phyloP scores from a whole-genome alignment of 2,888 invertebrate species.

The Leuctra nigra region DNA sequence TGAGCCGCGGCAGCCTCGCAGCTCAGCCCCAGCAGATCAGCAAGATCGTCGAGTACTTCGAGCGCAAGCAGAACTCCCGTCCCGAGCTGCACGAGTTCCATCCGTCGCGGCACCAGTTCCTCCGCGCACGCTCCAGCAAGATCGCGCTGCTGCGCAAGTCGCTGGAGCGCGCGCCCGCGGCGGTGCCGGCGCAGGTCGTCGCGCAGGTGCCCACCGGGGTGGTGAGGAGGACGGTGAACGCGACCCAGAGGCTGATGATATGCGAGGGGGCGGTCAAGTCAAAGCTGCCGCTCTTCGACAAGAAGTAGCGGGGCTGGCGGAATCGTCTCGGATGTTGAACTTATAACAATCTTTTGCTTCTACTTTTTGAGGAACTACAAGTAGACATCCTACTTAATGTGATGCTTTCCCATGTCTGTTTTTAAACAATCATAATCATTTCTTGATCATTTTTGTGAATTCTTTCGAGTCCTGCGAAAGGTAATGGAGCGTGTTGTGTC shows the following conservation, averaged over 20 bases:
- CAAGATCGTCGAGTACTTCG: slow-evolving; percentile 83
- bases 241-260: slow-evolving; percentile 61
- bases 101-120: slow-evolving; percentile 27
- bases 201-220: neutral
- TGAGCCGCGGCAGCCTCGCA: slow-evolving; percentile 40
- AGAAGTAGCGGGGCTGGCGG: too few species aligned
- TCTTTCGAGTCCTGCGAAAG: too few species aligned
- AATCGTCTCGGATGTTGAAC: too few species aligned
- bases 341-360: too few species aligned
- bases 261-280: slow-evolving; percentile 84
- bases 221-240: slow-evolving; percentile 30
- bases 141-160: slow-evolving; percentile 28
- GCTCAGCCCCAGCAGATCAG: slow-evolving; percentile 62
- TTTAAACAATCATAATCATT: too few species aligned
- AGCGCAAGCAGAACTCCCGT: slow-evolving; percentile 50
- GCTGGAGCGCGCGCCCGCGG: neutral
- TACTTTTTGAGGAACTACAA: too few species aligned
- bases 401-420: too few species aligned
- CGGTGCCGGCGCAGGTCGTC: neutral
- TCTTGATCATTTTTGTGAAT: too few species aligned
- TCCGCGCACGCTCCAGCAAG: slow-evolving; percentile 29
- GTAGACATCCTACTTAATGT: too few species aligned
- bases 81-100: slow-evolving; percentile 12
- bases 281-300: slow-evolving; percentile 80
- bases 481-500: too few species aligned